Conservation (phyloP, 2,113 vertebrate species). For the Nibea coibor region DNA sequence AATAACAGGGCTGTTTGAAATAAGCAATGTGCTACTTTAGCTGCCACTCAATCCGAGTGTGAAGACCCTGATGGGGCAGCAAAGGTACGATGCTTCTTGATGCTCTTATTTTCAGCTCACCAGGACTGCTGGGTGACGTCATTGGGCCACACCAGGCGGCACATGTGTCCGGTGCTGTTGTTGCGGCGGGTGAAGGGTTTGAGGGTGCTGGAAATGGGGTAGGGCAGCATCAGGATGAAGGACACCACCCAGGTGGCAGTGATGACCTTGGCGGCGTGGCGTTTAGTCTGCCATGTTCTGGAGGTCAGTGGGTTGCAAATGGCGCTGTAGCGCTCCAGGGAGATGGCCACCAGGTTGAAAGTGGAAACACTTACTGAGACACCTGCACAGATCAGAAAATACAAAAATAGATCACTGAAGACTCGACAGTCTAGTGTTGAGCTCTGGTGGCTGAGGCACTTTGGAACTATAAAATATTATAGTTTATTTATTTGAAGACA, state of each 20-base stretch:
- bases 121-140: conserved; percentile 91
- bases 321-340: conserved; percentile 96
- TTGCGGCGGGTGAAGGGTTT: conserved; percentile 90
- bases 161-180: conserved; percentile 95
- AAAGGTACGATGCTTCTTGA: neutral
- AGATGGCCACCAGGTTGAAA: conserved; percentile 97
- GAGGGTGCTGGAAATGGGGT: conserved; percentile 93
- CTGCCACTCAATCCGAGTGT: neutral
- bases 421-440: neutral
- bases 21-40: neutral
- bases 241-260: conserved; percentile 92
- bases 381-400: conserved; percentile 78
- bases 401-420: neutral
- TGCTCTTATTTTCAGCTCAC: conserved; percentile 81
- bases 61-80: neutral
- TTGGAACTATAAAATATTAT: too few species aligned
- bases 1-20: conserved; percentile 1
- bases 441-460: neutral
- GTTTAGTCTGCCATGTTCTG: conserved; percentile 96
- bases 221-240: conserved; percentile 94
- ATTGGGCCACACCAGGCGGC: conserved; percentile 92
- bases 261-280: conserved; percentile 95
- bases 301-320: conserved; percentile 97
- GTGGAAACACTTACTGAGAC: conserved; percentile 97
- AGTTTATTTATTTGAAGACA: too few species aligned